These are phyloP conservation scores for Chymomyza amoena DNA, from an alignment of 2,888 invertebrate genomes.

Conservation along the genomic window DNA sequence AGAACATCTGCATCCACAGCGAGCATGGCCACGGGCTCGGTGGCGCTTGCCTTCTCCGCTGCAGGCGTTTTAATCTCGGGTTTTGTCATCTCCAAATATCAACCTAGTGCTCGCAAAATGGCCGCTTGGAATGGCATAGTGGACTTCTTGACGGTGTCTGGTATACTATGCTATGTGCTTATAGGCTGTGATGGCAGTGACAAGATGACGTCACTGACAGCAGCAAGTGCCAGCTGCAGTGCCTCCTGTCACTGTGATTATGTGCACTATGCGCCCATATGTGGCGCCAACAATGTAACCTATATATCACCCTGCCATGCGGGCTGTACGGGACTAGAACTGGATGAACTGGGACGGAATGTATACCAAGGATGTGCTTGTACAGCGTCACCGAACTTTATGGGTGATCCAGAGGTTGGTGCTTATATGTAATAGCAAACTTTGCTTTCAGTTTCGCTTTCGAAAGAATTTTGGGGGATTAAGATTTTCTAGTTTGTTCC, in stretches of 20 bases:
- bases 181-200: conserved; percentile 83
- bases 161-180: conserved; percentile 83
- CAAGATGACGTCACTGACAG: conserved; percentile 36
- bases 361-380: conserved; percentile 51
- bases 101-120: conserved; percentile 82
- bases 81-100: conserved; percentile 82
- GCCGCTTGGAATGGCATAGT: conserved; percentile 85
- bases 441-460: neutral
- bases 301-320: conserved; percentile 89
- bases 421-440: neutral
- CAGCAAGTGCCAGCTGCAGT: conserved; percentile 80
- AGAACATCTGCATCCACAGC: conserved; percentile 84
- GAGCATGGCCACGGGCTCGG: conserved; percentile 86
- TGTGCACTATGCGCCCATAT: conserved; percentile 86
- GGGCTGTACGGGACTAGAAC: conserved; percentile 80
- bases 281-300: conserved; percentile 82
- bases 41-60: conserved; percentile 84
- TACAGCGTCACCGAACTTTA: conserved; percentile 19
- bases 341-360: conserved; percentile 34
- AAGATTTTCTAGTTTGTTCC: neutral
- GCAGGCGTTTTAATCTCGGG: conserved; percentile 84
- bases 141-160: conserved; percentile 82
- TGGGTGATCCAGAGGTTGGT: conserved; percentile 19
- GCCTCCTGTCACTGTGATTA: conserved; percentile 84
- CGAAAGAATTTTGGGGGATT: neutral